Evolutionary conservation across 2,888 invertebrate species (phyloP).

Genomic region (Cantharis rufa): DNA sequence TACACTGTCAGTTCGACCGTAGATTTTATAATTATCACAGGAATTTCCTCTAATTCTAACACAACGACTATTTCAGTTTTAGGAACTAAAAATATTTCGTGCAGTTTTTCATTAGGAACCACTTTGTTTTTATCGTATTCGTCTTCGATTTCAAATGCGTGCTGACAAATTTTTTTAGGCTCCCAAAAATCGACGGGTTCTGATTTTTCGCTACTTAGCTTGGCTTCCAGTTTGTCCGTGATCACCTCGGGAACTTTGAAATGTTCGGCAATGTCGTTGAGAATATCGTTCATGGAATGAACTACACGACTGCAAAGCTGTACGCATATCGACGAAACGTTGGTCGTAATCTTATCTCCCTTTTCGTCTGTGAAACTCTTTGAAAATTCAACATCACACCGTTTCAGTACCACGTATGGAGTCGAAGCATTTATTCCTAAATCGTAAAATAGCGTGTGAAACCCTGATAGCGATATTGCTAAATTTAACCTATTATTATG

Average conservation of each 20-base stretch:
- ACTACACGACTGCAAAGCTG: constrained; percentile 75
- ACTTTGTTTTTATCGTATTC: constrained; percentile 27
- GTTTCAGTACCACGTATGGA: constrained; percentile 66
- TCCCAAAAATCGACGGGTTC: constrained; percentile 70
- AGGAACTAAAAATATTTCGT: constrained; percentile 48
- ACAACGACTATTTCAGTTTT: constrained; percentile 65
- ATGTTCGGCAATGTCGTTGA: constrained; percentile 54
- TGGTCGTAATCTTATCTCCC: constrained; percentile 67
- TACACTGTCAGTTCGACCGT: constrained; percentile 64
- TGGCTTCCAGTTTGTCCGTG: constrained; percentile 10
- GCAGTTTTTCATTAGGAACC: constrained; percentile 21
- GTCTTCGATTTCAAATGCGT: constrained; percentile 32
- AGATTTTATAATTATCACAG: constrained; percentile 61
- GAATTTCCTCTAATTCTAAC: constrained; percentile 67
- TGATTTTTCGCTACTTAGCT: constrained; percentile 2
- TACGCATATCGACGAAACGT: constrained; percentile 70
- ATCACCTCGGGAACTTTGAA: constrained; percentile 51
- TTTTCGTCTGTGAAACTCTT: constrained; percentile 67
- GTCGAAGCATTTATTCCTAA: constrained; percentile 47
- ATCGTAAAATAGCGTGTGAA: constrained; percentile 59
- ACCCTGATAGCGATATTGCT: constrained; percentile 64
- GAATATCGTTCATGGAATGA: constrained; percentile 67
- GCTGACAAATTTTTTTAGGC: constrained; percentile 64
- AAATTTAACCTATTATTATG: constrained; percentile 68
- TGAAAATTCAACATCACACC: constrained; percentile 73